phyloP scores from a whole-genome alignment of 2,113 vertebrate genomes.

The Isichthys henryi region DNA sequence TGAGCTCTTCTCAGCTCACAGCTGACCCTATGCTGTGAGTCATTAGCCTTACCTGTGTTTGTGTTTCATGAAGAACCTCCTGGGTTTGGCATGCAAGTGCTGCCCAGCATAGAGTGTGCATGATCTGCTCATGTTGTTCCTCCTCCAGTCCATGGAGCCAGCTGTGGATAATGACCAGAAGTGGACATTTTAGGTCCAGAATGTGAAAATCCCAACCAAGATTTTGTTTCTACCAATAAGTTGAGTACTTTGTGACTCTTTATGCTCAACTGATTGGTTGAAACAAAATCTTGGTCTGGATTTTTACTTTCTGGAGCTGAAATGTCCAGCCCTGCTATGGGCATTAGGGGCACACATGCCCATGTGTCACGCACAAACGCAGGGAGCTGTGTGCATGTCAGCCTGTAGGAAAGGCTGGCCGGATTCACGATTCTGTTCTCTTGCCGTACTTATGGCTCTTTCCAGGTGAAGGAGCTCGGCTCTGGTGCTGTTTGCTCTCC shows the following conservation, averaged over 20 bases:
- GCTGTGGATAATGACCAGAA: not conserved
- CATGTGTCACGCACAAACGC: not conserved
- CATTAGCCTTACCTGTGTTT: not conserved
- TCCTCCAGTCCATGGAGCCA: not conserved
- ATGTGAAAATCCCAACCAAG: not conserved
- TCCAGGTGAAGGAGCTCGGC: conserved; percentile 47
- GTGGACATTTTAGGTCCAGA: not conserved
- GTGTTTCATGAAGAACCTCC: too few species aligned
- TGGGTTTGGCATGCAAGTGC: not conserved
- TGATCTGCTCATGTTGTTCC: not conserved
- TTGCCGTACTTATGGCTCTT: conserved; percentile 31
- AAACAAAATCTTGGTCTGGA: not conserved
- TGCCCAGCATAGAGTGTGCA: not conserved
- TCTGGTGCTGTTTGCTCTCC: conserved; percentile 62
- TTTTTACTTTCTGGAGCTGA: not conserved
- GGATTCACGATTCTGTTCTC: conserved; percentile 13
- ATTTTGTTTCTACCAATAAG: not conserved
- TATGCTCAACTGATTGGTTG: too few species aligned
- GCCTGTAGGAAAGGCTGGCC: not conserved
- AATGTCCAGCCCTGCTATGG: not conserved
- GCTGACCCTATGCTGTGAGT: not conserved
- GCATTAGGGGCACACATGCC: not conserved
- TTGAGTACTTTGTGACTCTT: not conserved
- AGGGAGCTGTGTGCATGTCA: not conserved
- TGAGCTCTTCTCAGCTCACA: not conserved